Percentiles rank a stretch among this genome's conserved stretches.
Conservation (phyloP, 2,113 vertebrate species). For the Uropsilus gracilis region DNA sequence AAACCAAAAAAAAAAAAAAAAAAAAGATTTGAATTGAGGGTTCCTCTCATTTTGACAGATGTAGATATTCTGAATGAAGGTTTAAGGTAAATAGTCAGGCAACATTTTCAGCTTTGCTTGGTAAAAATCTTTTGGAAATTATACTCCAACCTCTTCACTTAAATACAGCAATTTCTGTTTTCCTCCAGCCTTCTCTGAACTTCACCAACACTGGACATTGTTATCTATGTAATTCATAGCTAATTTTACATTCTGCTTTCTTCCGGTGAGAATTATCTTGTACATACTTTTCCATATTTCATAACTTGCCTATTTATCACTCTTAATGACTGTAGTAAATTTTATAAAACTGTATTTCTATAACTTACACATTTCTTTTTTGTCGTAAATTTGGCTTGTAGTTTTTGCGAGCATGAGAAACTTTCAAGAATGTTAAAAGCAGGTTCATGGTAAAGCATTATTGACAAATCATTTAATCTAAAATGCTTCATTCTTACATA, state of each 20-base stretch:
- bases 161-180: conserved; percentile 44
- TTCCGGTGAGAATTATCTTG: conserved; percentile 54
- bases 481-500: not conserved
- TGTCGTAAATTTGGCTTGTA: conserved; percentile 61
- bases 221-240: conserved; percentile 52
- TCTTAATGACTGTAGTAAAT: conserved; percentile 62
- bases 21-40: not conserved
- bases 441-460: not conserved
- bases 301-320: conserved; percentile 57
- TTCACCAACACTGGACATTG: not conserved
- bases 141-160: not conserved
- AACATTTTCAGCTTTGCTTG: conserved; percentile 24
- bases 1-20: not conserved
- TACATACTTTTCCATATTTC: conserved; percentile 8
- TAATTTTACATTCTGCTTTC: conserved; percentile 48
- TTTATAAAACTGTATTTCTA: conserved; percentile 17
- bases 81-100: conserved; percentile 10
- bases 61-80: not conserved
- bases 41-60: not conserved
- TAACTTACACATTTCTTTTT: conserved; percentile 10
- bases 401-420: not conserved
- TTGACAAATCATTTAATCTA: conserved; percentile 34
- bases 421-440: not conserved
- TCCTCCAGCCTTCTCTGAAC: not conserved
- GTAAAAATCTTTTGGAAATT: conserved; percentile 24